Base-by-base conservation (phyloP, 2,113 vertebrate genomes). In the Chloroceryle aenea region DNA sequence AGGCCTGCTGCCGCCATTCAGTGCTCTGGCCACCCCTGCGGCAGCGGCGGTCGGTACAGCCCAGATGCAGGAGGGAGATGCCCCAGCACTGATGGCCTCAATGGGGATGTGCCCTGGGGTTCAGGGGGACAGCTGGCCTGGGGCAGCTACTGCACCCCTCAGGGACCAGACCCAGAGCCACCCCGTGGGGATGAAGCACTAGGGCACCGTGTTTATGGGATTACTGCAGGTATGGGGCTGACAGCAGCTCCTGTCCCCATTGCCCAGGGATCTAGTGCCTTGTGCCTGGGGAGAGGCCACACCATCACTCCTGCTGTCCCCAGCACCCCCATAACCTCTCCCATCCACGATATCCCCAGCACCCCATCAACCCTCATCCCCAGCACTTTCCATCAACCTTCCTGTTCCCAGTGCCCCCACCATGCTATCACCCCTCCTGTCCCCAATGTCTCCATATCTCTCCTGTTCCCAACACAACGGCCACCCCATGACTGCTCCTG, bases 71-170 rank as follows among this genome's bases (percentile, higher is more conserved):
- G 13, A 42, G 18, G 43, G 42, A 77, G 48, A 87, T 53, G 29
- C 12, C 17, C 56, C 1, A 4, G 81, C 1, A 0, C 29, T 14
- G 36, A 29, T 53, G 79, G 32, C 17, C 55, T 58, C 0, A 0
- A 0, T 20, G 32, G 17, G 43, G 27, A 38, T 2, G 5, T 55
- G 38, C 30, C 59, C 42, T 2, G 27, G 17, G 7, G 14, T 12
- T 59, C 7, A 38, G 26, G 47, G 79, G 68, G 17, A 2, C 42
- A 75, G 50, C 8, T 2, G 3, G 66, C 17, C 29, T 2, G 2
- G 9, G 47, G 40, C 29, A 64, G 29, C 13, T 32, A 32, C 32
- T 9, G 12, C 4, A 9, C 7, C 9, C 4, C 6, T 18, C 0
- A 0, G 18, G 34, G 36, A 50, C 9, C 30, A 58, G 71, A 52